phyloP scores from a whole-genome alignment of 2,113 vertebrate species.

The Mus musculus region GRCm39 chr2:136588501-136589000 shows the following conservation, averaged over 20 bases:
- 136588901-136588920: neutral
- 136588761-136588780: conserved; percentile 43
- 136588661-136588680: conserved; percentile 23
- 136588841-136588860: neutral
- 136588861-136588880: neutral
- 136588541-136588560: neutral
- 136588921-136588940: neutral
- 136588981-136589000: neutral
- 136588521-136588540: neutral
- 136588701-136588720: neutral
- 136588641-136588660: conserved; percentile 18
- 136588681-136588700: neutral
- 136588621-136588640: neutral
- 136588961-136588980: conserved; percentile 50
- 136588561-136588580: neutral
- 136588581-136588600: neutral
- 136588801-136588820: neutral
- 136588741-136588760: neutral
- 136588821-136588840: neutral
- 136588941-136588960: conserved; percentile 30
- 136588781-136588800: neutral
- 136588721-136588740: conserved; percentile 14
- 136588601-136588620: neutral
- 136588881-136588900: conserved; percentile 13
- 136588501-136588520: neutral